These are phyloP conservation scores for Passer montanus DNA, from an alignment of 2,113 vertebrate species.

Conservation along the genomic window DNA sequence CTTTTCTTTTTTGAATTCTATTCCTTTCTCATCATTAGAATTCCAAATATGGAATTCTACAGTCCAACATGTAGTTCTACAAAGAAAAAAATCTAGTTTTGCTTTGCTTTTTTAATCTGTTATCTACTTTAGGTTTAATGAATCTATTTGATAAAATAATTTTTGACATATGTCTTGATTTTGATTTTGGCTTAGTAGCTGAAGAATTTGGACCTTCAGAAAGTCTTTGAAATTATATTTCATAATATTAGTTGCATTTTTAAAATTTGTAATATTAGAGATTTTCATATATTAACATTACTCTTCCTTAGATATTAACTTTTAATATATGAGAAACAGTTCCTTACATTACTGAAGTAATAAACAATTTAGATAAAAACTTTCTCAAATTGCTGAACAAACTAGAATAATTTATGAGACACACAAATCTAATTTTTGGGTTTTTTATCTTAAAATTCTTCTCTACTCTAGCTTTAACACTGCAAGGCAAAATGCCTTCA, in stretches of 20 bases:
- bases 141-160: neutral
- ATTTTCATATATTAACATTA: neutral
- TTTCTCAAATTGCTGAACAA: neutral
- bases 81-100: neutral
- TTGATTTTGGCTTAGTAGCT: neutral
- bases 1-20: neutral
- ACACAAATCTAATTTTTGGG: rapidly evolving
- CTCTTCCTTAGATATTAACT: neutral
- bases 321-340: neutral
- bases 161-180: neutral
- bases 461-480: neutral
- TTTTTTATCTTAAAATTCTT: neutral
- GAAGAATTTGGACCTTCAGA: neutral
- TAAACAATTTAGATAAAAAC: neutral
- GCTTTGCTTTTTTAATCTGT: neutral
- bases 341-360: neutral
- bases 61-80: neutral
- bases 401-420: neutral
- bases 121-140: neutral
- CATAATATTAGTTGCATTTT: neutral
- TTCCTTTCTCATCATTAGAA: neutral
- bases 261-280: neutral
- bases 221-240: neutral
- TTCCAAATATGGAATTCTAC: neutral
- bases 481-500: neutral